Conservation (phyloP, 2,888 invertebrate species). For the Ommatoiulus sabulosus region DNA sequence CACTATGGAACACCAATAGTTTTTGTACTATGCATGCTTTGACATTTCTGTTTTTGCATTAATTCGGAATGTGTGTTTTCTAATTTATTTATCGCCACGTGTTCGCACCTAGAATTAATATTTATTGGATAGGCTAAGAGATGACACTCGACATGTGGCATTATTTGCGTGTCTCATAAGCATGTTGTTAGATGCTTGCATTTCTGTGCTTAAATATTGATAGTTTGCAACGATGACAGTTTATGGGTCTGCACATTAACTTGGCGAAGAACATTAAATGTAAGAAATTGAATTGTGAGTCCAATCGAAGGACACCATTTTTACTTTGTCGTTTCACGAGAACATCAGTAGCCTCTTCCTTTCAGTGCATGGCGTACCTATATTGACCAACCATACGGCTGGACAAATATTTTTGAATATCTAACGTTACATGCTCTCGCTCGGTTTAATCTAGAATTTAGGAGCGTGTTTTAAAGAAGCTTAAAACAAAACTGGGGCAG, state of each 20-base stretch:
- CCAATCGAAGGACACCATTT: too few relatives aligned
- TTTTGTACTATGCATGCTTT: neutral
- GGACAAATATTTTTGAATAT: too few relatives aligned
- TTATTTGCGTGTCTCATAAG: neutral
- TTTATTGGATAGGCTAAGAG: neutral
- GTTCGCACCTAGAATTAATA: neutral
- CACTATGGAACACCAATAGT: neutral
- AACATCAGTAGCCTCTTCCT: too few relatives aligned
- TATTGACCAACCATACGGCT: too few relatives aligned
- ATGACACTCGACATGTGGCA: neutral
- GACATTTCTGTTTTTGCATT: neutral
- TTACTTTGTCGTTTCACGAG: too few relatives aligned
- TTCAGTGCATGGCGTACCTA: too few relatives aligned
- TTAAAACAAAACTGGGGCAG: too few relatives aligned
- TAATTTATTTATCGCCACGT: neutral
- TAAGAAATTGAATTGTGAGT: too few relatives aligned
- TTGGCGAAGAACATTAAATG: neutral
- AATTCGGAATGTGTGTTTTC: neutral
- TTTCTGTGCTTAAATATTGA: neutral
- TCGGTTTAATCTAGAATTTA: neutral
- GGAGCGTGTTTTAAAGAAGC: neutral
- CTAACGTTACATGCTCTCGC: too few relatives aligned
- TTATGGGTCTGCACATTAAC: neutral
- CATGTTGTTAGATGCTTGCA: neutral
- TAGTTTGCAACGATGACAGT: neutral